These are phyloP conservation scores for Bergia sp. DNA, from an alignment of 92 coral and sea anemone genomes.

Conservation along the genomic window DNA sequence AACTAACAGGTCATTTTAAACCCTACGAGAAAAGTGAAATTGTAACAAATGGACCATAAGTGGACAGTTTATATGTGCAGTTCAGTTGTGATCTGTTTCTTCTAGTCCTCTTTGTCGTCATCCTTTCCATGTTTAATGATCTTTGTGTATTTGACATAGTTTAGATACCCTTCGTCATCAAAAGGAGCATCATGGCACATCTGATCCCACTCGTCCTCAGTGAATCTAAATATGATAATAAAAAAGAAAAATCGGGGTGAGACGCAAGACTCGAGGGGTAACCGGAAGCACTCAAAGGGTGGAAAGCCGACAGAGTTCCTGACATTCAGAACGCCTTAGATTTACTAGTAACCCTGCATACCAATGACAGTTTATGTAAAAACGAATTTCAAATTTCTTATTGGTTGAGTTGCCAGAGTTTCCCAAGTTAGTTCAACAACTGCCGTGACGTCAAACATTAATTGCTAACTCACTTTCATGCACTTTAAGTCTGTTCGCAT, in stretches of 20 bases:
- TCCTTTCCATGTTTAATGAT: slow-evolving; percentile 96
- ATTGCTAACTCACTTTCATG: no score
- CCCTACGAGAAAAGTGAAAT: slow-evolving; percentile 31
- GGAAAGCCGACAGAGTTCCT: no score
- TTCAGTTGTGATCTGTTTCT: neutral
- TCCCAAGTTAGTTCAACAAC: no score
- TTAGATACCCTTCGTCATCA: slow-evolving; percentile 83
- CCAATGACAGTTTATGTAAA: no score
- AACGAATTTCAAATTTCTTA: no score
- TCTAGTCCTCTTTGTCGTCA: slow-evolving; percentile 67
- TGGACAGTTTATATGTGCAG: slow-evolving; percentile 28
- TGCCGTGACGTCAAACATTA: no score
- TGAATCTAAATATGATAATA: slow-evolving; percentile 63
- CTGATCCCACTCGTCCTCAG: slow-evolving; percentile 91
- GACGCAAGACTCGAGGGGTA: neutral
- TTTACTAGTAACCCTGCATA: no score
- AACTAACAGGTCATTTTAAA: slow-evolving; percentile 5
- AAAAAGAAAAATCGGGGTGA: neutral
- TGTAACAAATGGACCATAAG: slow-evolving; percentile 4
- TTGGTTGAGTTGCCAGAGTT: no score
- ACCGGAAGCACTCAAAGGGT: no score
- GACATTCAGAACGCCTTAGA: no score
- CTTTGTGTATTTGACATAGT: slow-evolving; percentile 90
- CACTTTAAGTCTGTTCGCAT: neutral
- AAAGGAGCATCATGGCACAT: slow-evolving; percentile 97